Evolutionary conservation across 64 coral and sea anemone genomes (phyloP), one percentile per base, ranked within the genome.

Genomic region (Stichodactyla helianthus): DNA sequence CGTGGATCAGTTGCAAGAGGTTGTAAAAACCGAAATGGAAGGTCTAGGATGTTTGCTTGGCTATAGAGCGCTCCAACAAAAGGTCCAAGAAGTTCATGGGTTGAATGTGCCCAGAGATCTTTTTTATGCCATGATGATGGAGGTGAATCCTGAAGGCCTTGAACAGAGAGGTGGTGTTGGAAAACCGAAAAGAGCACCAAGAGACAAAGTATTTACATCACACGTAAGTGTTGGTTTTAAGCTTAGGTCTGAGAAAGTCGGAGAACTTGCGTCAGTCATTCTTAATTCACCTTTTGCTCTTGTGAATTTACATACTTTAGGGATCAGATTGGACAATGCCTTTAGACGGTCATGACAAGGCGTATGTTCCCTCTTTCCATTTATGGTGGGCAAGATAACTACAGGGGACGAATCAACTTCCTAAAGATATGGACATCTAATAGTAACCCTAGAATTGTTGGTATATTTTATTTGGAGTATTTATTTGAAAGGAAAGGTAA

Each of bases 111-210:
- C 87, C 1, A 27, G 76, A 23, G 82, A 82, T 19, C 17, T 88
- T 17, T 74, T 88, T 27, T 82, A 88, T 17, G 57, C 17, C 14
- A 31, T 82, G 20, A 88, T 88, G 87, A 27, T 16, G 13, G 85
- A 87, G 18, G 65, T 87, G 53, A 52, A 87, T 70, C 85, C 85
- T 10, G 18, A 77, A 23, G 18, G 63, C 13, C 85, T 87, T 67
- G 44, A 87, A 70, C 61, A 87, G 54, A 87, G 85, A 87, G 85
- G 86, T 77, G 86, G 71, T 26, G 86, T 87, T 1, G 85, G 85
- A 5, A 35, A 35, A 35, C 31, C 31, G 31, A 35, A 35, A 35
- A 35, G 31, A 35, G 31, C 31, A 35, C 31, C 31, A 35, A 35
- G 31, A 35, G 31, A 35, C 31, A 35, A 35, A 35, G 31, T 35